Conservation (phyloP, 2,113 vertebrate species). For the Saccopteryx bilineata region DNA sequence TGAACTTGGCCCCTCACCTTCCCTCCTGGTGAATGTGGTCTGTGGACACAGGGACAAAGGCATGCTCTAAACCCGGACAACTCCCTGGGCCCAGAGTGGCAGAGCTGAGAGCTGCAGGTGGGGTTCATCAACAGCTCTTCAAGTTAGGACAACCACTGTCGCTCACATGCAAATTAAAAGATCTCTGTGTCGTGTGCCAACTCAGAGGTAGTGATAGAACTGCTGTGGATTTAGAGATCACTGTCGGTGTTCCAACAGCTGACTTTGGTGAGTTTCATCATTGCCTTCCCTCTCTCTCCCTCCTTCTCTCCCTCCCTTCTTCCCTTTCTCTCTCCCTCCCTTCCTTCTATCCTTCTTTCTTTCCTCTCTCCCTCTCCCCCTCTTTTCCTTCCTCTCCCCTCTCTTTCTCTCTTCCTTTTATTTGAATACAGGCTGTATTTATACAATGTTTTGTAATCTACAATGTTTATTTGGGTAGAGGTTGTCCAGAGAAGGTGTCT, state of each 20-base stretch:
- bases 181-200: no score
- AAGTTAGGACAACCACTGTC: neutral
- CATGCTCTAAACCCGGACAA: neutral
- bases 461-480: neutral
- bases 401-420: neutral
- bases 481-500: neutral
- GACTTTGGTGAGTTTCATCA: neutral
- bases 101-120: neutral
- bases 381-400: neutral
- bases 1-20: neutral
- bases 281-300: no score
- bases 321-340: neutral
- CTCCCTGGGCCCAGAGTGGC: neutral
- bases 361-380: neutral
- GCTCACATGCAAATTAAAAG: neutral
- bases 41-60: neutral
- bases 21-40: neutral
- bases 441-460: neutral
- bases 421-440: neutral
- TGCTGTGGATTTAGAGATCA: neutral
- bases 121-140: neutral
- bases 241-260: no score
- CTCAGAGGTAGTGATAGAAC: neutral
- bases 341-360: neutral
- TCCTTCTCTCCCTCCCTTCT: rapidly evolving